Conservation (phyloP, 2,888 invertebrate genomes). For the Stenchaetothrips biformis region DNA sequence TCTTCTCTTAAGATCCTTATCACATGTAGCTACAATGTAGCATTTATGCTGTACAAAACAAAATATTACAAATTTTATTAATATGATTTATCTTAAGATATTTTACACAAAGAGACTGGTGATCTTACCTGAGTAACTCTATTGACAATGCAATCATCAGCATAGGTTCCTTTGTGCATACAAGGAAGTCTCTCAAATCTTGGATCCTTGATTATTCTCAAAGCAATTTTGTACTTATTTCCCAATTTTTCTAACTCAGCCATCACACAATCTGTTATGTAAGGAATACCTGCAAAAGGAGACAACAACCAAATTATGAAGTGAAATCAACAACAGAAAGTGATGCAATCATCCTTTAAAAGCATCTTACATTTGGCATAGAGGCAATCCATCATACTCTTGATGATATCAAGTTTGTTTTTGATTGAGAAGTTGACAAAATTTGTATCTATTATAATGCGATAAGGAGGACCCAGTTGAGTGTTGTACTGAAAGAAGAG, state of each 20-base stretch:
- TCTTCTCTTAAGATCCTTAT: conserved; percentile 91
- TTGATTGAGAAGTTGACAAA: conserved; percentile 98
- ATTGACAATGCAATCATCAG: conserved; percentile 96
- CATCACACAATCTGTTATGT: conserved; percentile 96
- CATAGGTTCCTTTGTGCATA: conserved; percentile 96
- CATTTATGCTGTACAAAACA: conserved; percentile 77
- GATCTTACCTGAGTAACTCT: conserved; percentile 71
- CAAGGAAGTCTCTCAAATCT: conserved; percentile 90
- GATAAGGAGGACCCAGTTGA: conserved; percentile 96
- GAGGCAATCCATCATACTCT: conserved; percentile 98
- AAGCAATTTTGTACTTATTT: conserved; percentile 87
- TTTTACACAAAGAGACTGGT: neutral
- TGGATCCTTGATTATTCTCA: conserved; percentile 92
- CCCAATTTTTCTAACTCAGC: conserved; percentile 97
- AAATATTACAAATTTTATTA: conserved; percentile 2
- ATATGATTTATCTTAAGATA: conserved; percentile 6
- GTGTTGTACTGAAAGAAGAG: conserved; percentile 97
- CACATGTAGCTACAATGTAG: conserved; percentile 98
- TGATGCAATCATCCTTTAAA: neutral
- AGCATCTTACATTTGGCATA: conserved; percentile 76
- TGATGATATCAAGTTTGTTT: conserved; percentile 92
- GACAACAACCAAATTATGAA: neutral
- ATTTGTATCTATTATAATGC: conserved; percentile 94
- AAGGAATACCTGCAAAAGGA: conserved; percentile 71
- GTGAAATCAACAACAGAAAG: neutral